Evolutionary conservation across 2,888 invertebrate genomes (phyloP).

Genomic region (Temnothorax ravouxi): DNA sequence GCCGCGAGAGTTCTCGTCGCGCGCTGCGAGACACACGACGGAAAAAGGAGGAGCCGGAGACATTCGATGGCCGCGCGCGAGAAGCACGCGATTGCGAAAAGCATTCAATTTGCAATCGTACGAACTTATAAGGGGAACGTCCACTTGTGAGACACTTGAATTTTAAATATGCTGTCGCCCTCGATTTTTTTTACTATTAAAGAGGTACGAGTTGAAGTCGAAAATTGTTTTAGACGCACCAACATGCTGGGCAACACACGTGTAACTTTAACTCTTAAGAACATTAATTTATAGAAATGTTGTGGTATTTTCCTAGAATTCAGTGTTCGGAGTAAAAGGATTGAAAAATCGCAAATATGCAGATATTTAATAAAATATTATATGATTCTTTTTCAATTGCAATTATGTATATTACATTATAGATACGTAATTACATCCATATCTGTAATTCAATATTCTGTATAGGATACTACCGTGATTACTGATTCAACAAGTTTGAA

Average conservation of each 20-base stretch:
- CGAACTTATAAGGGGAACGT: neutral
- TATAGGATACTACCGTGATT: neutral
- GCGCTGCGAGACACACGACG: constrained; percentile 5
- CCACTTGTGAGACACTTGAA: neutral
- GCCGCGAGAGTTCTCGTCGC: constrained; percentile 42
- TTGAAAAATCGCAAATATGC: neutral
- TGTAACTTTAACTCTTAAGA: neutral
- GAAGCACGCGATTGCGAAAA: constrained; percentile 14
- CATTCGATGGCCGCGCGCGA: constrained; percentile 14
- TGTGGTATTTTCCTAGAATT: neutral
- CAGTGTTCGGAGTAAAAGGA: neutral
- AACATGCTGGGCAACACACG: too few species aligned
- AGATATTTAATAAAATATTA: neutral
- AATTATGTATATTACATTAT: neutral
- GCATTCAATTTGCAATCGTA: constrained; percentile 24
- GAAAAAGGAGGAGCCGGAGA: constrained; percentile 29
- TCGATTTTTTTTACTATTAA: neutral
- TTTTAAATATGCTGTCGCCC: constrained; percentile 18
- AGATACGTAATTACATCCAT: neutral
- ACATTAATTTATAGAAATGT: neutral
- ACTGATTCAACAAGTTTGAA: neutral
- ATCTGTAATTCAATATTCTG: neutral
- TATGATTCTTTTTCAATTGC: neutral
- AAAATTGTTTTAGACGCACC: neutral
- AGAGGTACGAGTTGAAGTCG: neutral